A percentile compares a stretch with the other conserved stretches of the same genome.
These are phyloP conservation scores for Motacilla tschutschensis DNA, from an alignment of 2,113 vertebrate genomes.

Conservation along the genomic window DNA sequence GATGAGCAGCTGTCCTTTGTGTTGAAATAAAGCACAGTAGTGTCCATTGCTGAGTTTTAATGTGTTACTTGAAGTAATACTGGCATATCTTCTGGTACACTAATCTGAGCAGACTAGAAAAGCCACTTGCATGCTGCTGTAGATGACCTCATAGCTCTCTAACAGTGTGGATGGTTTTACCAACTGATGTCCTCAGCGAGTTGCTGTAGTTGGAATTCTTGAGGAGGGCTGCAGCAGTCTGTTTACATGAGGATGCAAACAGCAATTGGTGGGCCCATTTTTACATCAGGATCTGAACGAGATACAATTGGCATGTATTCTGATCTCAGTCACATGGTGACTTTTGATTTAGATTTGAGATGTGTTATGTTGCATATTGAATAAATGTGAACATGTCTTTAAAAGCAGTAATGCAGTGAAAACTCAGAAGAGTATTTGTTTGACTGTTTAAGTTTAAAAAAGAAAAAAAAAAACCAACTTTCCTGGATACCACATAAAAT, in stretches of 20 bases:
- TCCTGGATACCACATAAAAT: conserved; percentile 28
- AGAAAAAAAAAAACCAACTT: not conserved
- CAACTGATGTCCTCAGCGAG: not conserved
- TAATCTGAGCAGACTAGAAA: conserved; percentile 69
- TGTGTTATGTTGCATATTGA: conserved; percentile 33
- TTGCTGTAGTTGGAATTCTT: not conserved
- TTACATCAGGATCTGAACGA: conserved; percentile 35
- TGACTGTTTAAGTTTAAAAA: conserved; percentile 49
- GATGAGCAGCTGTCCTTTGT: conserved; percentile 70
- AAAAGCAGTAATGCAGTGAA: conserved; percentile 19
- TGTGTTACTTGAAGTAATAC: conserved; percentile 68
- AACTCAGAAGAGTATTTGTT: conserved; percentile 44
- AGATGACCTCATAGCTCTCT: conserved; percentile 38
- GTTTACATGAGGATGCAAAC: not conserved
- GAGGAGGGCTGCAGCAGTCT: conserved; percentile 12
- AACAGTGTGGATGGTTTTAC: conserved; percentile 30
- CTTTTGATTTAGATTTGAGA: conserved; percentile 44
- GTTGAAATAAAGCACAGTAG: conserved; percentile 65
- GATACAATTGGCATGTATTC: conserved; percentile 35
- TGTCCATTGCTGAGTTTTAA: conserved; percentile 64
- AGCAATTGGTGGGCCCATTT: conserved; percentile 13
- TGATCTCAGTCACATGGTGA: conserved; percentile 41
- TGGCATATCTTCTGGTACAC: conserved; percentile 68
- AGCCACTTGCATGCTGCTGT: conserved; percentile 58
- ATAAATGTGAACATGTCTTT: conserved; percentile 23